Percentiles rank a stretch among this genome's conserved stretches.
Conservation (phyloP, 2,888 invertebrate species). For the Ypsolopha sequella region DNA sequence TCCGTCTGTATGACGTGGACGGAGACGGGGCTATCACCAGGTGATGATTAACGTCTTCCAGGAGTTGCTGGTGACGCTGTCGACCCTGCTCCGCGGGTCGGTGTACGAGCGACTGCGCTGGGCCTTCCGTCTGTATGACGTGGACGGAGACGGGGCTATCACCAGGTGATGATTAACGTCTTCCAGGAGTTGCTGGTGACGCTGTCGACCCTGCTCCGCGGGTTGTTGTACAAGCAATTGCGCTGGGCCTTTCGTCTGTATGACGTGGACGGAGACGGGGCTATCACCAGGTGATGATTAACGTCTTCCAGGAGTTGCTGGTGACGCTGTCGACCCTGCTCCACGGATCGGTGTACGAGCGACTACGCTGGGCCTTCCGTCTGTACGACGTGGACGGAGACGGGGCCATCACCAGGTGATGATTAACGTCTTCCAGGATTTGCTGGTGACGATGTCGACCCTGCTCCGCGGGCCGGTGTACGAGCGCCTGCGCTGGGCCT, state of each 20-base stretch:
- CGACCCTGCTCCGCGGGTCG: conserved; percentile 91
- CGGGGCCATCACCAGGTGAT: conserved; percentile 95
- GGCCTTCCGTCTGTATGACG: conserved; percentile 97
- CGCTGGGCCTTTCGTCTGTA: conserved; percentile 97
- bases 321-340: conserved; percentile 93
- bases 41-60: too few species aligned
- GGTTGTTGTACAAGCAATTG: conserved; percentile 93
- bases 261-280: conserved; percentile 96
- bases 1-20: conserved; percentile 95
- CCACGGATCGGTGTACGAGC: conserved; percentile 93
- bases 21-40: conserved; percentile 96
- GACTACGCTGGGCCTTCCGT: conserved; percentile 96
- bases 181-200: conserved; percentile 93
- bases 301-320: conserved; percentile 87
- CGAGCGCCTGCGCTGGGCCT: conserved; percentile 96
- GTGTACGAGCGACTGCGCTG: conserved; percentile 95
- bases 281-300: too few species aligned
- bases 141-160: conserved; percentile 96
- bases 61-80: conserved; percentile 95
- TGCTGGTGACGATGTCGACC: conserved; percentile 92
- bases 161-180: too few species aligned
- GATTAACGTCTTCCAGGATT: too few species aligned
- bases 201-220: conserved; percentile 90
- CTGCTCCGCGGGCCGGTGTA: conserved; percentile 92
- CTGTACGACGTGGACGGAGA: conserved; percentile 97